Base-by-base conservation (phyloP, 2,888 invertebrate species). In the Apodemia duryi region DNA sequence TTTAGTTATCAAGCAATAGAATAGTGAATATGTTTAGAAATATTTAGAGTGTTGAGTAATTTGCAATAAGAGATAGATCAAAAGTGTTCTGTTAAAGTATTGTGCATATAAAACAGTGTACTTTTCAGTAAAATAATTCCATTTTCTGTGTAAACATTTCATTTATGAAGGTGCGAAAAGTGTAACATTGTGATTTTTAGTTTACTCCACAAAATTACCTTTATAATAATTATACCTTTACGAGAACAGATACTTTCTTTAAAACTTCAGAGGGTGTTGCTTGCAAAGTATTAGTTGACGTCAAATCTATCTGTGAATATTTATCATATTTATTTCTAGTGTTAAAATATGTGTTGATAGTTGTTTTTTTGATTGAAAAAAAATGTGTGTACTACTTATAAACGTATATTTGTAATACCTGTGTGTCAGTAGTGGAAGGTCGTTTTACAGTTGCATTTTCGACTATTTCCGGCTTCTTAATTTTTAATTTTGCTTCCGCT, bases 401-500 rank as follows among this genome's bases (percentile, higher is more conserved):
- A 49, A 57, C 28, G 13, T 57, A 13, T 57, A 13, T 13, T 6
- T 13, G 10, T 28, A 41, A 65, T 65, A 65, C 64, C 64, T 67
- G 80, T 71, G 83, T 82, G 67, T 77, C 81, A 78, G 88, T 91
- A 68, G 83, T 77, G 67, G 82, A 75, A 68, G 89, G 91, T 75
- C 86, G 81, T 75, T 90, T 90, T 77, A 91, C 73, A 68, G 90
- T 91, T 76, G 86, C 85, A 63, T 89, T 87, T 68, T 91, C 91
- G 68, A 91, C 80, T 60, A 91, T 79, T 81, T 91, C 91, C 46
- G 90, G 88, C 81, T 88, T 91, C 79, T 90, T 90, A 77, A 91
- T 77, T 68, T 78, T 89, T 68, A 91, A 86, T 74, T 90, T 84
- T n/a, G 91, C 91, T 77, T 84, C 90, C 68, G 87, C 91, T 74